Conservation (phyloP, 2,888 invertebrate species). For the Anodontia alba region DNA sequence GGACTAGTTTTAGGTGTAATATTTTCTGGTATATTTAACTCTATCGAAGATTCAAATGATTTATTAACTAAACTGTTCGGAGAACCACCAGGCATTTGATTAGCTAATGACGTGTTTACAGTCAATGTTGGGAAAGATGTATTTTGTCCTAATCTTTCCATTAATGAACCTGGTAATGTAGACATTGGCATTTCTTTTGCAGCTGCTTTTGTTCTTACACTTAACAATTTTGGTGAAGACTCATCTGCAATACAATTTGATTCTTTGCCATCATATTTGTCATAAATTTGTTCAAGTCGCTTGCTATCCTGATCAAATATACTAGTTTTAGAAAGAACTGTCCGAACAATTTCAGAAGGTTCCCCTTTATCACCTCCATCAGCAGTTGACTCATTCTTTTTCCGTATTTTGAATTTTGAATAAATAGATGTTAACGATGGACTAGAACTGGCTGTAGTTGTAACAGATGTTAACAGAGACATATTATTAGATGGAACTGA, state of each 20-base stretch:
- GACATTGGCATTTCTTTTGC: conserved; percentile 63
- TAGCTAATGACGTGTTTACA: conserved; percentile 60
- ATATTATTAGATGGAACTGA: conserved; percentile 11
- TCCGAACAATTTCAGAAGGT: conserved; percentile 97
- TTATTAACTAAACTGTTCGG: conserved; percentile 15
- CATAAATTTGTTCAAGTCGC: conserved; percentile 92
- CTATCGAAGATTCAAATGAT: conserved; percentile 3
- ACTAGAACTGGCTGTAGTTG: conserved; percentile 48
- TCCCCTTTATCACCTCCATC: conserved; percentile 87
- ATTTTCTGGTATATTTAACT: conserved; percentile 30
- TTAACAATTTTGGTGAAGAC: conserved; percentile 48
- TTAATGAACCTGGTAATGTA: conserved; percentile 67
- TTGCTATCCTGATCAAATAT: conserved; percentile 98
- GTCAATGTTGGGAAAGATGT: conserved; percentile 68
- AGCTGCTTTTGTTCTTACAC: conserved; percentile 67
- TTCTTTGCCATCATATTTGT: conserved; percentile 90
- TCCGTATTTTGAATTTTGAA: conserved; percentile 83
- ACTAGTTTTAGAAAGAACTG: conserved; percentile 95
- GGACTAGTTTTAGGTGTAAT: conserved; percentile 36
- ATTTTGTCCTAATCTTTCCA: conserved; percentile 67
- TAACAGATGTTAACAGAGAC: conserved; percentile 36
- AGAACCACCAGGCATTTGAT: conserved; percentile 21
- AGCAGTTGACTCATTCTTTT: conserved; percentile 75
- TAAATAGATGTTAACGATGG: conserved; percentile 68
- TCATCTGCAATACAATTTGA: conserved; percentile 52